These are phyloP conservation scores for Sarotherodon lohbergeri DNA, from an alignment of 2,113 vertebrate genomes.

Conservation along the genomic window DNA sequence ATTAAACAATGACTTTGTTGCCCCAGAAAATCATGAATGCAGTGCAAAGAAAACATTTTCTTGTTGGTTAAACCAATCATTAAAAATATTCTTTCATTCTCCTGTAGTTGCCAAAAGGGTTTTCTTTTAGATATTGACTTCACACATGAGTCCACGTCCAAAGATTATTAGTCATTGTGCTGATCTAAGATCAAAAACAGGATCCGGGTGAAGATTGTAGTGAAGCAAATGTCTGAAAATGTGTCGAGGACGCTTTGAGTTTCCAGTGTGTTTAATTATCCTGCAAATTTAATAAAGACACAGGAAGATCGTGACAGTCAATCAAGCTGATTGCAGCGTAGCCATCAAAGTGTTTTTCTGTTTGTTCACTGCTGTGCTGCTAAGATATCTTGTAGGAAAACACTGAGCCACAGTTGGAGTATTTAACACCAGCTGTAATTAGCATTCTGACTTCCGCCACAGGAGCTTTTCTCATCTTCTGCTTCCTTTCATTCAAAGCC, in stretches of 20 bases:
- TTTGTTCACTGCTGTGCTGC: background rate
- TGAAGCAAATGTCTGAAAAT: background rate
- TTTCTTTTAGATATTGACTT: background rate
- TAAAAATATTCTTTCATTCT: background rate
- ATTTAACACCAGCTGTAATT: background rate
- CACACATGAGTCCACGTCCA: background rate
- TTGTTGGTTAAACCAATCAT: background rate
- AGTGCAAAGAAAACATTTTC: background rate
- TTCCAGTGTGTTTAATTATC: background rate
- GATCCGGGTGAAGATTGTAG: background rate
- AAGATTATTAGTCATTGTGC: background rate
- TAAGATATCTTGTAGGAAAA: background rate
- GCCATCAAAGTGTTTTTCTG: background rate
- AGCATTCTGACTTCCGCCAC: background rate
- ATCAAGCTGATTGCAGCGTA: background rate
- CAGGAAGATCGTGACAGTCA: background rate
- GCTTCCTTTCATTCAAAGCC: background rate
- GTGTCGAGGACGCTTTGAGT: background rate
- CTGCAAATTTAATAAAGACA: background rate
- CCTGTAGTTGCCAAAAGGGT: background rate
- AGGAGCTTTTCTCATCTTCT: background rate
- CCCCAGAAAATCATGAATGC: background rate
- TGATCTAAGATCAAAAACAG: background rate
- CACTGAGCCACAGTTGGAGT: background rate
- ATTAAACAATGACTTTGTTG: background rate